Conservation (phyloP, 37 sponge, comb jelly and placozoan genomes). For the Ephydatia muelleri region DNA sequence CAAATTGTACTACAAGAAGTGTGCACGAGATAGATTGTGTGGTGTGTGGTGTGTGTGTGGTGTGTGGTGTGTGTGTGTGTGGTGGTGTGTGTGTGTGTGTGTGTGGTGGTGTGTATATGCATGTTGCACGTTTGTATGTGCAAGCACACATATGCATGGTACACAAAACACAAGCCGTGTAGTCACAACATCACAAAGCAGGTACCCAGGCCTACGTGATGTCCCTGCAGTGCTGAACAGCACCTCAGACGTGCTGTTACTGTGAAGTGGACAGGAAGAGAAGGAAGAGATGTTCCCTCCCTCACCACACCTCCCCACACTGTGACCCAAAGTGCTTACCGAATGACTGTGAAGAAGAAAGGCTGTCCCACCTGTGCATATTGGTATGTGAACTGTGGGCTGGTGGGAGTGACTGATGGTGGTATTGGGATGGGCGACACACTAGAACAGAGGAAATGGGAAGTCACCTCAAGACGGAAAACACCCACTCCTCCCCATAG, state of each 20-base stretch:
- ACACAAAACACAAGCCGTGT: neutral
- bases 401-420: conserved; percentile 35
- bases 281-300: neutral
- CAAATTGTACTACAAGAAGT: conserved; percentile 56
- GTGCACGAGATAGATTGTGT: too few relatives aligned
- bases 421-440: conserved; percentile 41
- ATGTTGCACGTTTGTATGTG: neutral
- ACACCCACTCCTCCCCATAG: too few relatives aligned
- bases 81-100: neutral
- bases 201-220: neutral
- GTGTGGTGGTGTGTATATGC: neutral
- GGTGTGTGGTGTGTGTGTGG: too few relatives aligned
- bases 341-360: conserved; percentile 75
- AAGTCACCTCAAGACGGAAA: too few relatives aligned
- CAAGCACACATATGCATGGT: neutral
- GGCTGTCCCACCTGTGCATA: conserved; percentile 53
- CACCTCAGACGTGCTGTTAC: neutral
- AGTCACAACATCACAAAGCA: neutral
- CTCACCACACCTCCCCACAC: too few relatives aligned
- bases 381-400: conserved; percentile 38
- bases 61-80: too few relatives aligned
- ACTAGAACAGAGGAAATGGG: too few relatives aligned
- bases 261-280: neutral
- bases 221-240: neutral
- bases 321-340: conserved; percentile 17